Evolutionary conservation across 2,888 invertebrate genomes (phyloP).

Genomic region (Ophion costatus): DNA sequence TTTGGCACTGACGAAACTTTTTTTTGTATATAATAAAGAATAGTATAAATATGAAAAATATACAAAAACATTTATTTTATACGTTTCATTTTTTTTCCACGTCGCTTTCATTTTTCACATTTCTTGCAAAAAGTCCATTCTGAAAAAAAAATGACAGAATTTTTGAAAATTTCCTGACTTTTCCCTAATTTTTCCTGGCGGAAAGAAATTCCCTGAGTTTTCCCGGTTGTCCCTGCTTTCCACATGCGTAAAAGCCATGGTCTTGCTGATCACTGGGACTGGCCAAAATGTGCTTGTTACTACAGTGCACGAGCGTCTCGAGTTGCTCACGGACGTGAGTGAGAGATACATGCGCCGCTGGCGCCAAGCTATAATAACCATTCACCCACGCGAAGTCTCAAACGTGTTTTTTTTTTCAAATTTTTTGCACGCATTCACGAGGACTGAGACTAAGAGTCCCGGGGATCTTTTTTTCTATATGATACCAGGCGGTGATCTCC

Average conservation of each 20-base stretch:
- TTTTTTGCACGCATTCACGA: constrained; percentile 45
- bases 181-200: no score
- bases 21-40: no score
- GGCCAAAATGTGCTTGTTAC: constrained; percentile 32
- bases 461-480: not conserved
- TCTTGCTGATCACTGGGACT: constrained; percentile 23
- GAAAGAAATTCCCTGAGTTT: no score
- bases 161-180: no score
- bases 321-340: constrained; percentile 66
- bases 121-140: no score
- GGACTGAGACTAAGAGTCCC: constrained; percentile 23
- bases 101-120: no score
- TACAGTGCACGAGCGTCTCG: constrained; percentile 63
- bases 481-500: constrained; percentile 26
- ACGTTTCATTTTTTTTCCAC: no score
- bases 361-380: constrained; percentile 80
- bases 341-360: constrained; percentile 71
- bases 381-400: constrained; percentile 76
- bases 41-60: no score
- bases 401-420: constrained; percentile 40
- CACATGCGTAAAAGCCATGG: not conserved
- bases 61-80: no score
- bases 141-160: no score
- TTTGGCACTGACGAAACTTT: no score
- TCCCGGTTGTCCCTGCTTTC: no score